Percentiles rank a stretch among this genome's conserved stretches.
Conservation (phyloP, 2,113 vertebrate species). For the Lasiurus cinereus region DNA sequence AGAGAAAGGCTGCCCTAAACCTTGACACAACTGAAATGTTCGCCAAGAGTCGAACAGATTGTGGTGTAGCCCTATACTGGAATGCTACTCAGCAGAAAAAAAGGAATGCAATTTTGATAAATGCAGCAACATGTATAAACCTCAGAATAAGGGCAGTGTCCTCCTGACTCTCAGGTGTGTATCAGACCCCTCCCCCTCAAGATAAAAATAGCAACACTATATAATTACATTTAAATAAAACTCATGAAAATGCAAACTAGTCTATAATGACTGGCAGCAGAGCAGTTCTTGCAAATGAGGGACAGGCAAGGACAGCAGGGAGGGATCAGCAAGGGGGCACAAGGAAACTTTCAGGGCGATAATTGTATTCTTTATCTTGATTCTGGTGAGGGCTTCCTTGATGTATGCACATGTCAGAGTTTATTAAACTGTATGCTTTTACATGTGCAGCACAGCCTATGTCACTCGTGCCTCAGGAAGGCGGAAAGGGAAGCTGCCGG, state of each 20-base stretch:
- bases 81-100: not conserved
- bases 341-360: not conserved
- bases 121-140: not conserved
- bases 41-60: not conserved
- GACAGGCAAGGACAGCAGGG: not conserved
- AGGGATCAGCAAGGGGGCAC: not conserved
- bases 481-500: not conserved
- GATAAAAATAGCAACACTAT: not conserved
- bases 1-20: not conserved
- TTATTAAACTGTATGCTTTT: not conserved
- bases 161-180: too few relatives aligned
- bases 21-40: not conserved
- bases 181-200: rapidly evolving
- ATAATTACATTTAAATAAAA: not conserved
- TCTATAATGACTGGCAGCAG: not conserved
- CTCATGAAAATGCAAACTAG: not conserved
- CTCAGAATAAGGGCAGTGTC: not conserved
- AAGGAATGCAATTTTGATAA: not conserved
- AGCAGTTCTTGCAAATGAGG: not conserved
- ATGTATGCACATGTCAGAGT: not conserved
- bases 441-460: not conserved
- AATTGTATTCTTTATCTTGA: not conserved
- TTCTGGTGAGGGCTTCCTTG: not conserved
- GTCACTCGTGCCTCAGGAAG: not conserved
- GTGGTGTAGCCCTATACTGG: not conserved